A percentile compares a stretch with the other conserved stretches of the same genome.
Conservation (phyloP, 2,797 vertebrate genomes). For the Poliocrania exsul region DNA sequence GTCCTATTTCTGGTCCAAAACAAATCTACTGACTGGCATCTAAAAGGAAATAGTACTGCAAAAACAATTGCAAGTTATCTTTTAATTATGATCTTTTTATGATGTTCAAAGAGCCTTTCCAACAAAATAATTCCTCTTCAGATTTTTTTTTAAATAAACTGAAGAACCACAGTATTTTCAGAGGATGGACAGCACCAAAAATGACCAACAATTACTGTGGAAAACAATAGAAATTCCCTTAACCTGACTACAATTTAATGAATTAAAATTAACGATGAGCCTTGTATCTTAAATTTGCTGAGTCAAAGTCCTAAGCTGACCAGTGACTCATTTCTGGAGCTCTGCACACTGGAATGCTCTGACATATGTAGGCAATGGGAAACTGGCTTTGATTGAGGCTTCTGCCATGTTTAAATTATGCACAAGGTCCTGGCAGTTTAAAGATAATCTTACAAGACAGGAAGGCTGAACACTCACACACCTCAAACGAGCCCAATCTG, state of each 20-base stretch:
- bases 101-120: not conserved
- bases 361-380: not conserved
- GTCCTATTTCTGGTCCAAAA: not conserved
- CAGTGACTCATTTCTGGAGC: not conserved
- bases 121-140: not conserved
- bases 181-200: not conserved
- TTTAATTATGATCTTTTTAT: not conserved
- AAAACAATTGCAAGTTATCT: not conserved
- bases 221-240: not conserved
- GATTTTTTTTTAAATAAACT: not conserved
- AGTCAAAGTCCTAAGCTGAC: not conserved
- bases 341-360: not conserved
- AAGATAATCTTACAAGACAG: conserved; percentile 4
- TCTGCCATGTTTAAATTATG: not conserved
- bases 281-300: not conserved
- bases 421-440: not conserved
- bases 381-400: not conserved
- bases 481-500: not conserved
- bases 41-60: not conserved
- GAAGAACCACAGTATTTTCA: not conserved
- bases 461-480: not conserved
- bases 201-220: not conserved
- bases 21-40: not conserved
- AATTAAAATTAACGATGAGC: not conserved
- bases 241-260: not conserved